phyloP scores from a whole-genome alignment of 2,113 vertebrate genomes.

The Climacteris rufus region DNA sequence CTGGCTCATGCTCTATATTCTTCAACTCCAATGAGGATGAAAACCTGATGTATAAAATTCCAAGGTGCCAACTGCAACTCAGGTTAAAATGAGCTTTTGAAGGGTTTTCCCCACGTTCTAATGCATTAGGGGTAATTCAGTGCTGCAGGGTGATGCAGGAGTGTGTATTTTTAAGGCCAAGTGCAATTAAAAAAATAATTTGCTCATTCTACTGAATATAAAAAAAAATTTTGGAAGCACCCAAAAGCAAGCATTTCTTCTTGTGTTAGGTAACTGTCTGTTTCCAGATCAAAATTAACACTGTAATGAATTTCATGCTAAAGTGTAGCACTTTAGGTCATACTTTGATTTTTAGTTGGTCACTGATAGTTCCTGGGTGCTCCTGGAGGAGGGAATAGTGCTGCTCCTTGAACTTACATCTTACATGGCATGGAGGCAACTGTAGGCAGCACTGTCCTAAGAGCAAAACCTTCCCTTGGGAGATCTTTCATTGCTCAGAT shows the following conservation, averaged over 20 bases:
- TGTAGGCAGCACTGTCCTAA: background rate
- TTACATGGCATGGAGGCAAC: background rate
- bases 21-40: background rate
- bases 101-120: background rate
- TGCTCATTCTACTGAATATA: background rate
- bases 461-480: background rate
- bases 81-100: background rate
- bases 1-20: background rate
- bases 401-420: background rate
- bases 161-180: background rate
- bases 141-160: background rate
- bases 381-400: background rate
- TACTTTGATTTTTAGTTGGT: background rate
- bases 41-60: background rate
- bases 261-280: background rate
- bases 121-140: background rate
- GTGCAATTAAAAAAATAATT: background rate
- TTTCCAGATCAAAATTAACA: background rate
- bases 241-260: background rate
- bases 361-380: background rate
- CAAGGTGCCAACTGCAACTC: background rate
- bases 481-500: background rate
- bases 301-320: background rate
- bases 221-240: background rate
- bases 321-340: background rate